These are phyloP conservation scores for Fratercula arctica DNA, from an alignment of 2,797 vertebrate genomes.

Conservation along the genomic window DNA sequence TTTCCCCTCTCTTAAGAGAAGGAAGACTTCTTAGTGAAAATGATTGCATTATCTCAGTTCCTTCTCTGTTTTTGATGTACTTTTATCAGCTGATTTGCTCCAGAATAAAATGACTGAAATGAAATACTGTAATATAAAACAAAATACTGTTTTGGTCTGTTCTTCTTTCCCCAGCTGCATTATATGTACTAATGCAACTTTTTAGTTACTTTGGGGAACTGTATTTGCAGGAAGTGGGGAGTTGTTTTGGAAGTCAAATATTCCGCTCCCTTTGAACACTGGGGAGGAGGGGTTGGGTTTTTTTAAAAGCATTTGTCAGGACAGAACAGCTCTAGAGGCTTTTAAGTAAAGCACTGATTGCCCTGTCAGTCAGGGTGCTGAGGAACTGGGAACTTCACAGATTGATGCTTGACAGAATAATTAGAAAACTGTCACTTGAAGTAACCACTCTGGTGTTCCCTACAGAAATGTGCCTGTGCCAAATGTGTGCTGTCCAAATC, in stretches of 20 bases:
- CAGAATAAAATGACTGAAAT: background rate
- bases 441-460: conserved; percentile 91
- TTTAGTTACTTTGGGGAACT: background rate
- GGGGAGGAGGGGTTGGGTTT: background rate
- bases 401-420: conserved; percentile 99
- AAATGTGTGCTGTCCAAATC: conserved; percentile 70
- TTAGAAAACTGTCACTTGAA: conserved; percentile 97
- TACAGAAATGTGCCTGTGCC: conserved; percentile 77
- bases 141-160: background rate
- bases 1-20: background rate
- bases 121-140: background rate
- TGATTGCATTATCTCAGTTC: background rate
- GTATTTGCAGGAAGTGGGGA: background rate
- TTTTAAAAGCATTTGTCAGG: background rate
- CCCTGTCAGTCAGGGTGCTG: conserved; percentile 90
- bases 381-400: conserved; percentile 85
- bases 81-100: background rate
- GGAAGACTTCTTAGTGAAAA: background rate
- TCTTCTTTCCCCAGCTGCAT: background rate
- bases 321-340: conserved; percentile 65
- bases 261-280: background rate
- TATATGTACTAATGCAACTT: background rate
- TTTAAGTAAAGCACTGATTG: conserved; percentile 89
- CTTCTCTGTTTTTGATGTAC: background rate
- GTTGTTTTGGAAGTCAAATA: background rate